A percentile compares a stretch with the other conserved stretches of the same genome.
These are phyloP conservation scores for Lasioglossum leucozonium DNA, from an alignment of 2,888 invertebrate species.

Conservation along the genomic window DNA sequence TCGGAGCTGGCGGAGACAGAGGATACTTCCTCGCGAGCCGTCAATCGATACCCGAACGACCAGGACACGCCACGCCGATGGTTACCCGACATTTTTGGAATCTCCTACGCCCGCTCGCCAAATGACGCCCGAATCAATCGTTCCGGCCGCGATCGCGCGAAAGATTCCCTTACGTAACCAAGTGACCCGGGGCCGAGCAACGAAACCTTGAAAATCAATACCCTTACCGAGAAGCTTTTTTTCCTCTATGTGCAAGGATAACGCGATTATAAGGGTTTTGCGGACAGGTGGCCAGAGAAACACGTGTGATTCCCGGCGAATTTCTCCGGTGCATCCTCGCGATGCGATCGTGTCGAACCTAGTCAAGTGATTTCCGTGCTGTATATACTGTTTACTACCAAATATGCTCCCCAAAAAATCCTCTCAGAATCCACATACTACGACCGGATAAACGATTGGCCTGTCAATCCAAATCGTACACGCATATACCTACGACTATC, in stretches of 20 bases:
- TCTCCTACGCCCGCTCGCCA: slow-evolving; percentile 36
- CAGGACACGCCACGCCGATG: slow-evolving; percentile 43
- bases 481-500: no score
- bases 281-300: background rate
- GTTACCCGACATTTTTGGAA: slow-evolving; percentile 46
- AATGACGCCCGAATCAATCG: slow-evolving; percentile 46
- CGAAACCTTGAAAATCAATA: slow-evolving; percentile 4
- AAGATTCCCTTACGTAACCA: slow-evolving; percentile 18
- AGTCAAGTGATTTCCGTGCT: background rate
- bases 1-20: slow-evolving; percentile 27
- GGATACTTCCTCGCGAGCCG: slow-evolving; percentile 41
- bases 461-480: no score
- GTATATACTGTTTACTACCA: no score
- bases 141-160: background rate
- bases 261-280: background rate
- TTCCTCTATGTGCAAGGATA: background rate
- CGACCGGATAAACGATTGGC: no score
- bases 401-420: no score
- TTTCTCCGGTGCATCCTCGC: background rate
- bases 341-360: background rate
- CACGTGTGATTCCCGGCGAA: background rate
- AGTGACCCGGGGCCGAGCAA: background rate
- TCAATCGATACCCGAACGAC: slow-evolving; percentile 54
- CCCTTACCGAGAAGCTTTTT: background rate
- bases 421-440: no score